Conservation (phyloP, 2,888 invertebrate species). For the Trypoxylon attenuatum region DNA sequence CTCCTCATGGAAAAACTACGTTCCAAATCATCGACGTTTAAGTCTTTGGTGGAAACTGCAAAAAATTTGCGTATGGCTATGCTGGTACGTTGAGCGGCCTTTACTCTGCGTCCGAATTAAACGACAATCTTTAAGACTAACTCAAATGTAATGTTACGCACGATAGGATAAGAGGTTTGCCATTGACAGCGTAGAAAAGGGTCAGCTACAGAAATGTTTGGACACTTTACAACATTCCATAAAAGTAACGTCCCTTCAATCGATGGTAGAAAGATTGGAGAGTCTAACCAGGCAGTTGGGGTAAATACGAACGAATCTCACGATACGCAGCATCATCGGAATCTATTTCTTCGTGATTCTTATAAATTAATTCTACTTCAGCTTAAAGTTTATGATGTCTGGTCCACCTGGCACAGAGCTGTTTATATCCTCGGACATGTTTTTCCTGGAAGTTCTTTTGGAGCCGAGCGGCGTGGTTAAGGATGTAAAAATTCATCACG, state of each 20-base stretch:
- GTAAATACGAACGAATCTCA: constrained; percentile 70
- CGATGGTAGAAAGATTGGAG: constrained; percentile 93
- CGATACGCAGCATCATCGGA: no score
- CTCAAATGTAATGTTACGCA: no score
- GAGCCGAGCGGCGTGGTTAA: constrained; percentile 89
- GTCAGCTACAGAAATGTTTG: constrained; percentile 91
- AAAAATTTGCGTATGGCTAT: constrained; percentile 91
- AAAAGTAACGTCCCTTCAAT: constrained; percentile 92
- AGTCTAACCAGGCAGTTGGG: constrained; percentile 93
- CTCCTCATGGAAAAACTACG: constrained; percentile 94
- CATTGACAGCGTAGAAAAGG: constrained; percentile 88
- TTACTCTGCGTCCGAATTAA: not conserved
- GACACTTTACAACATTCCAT: constrained; percentile 95
- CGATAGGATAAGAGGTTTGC: constrained; percentile 91
- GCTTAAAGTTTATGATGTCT: constrained; percentile 90
- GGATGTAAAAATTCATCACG: constrained; percentile 94
- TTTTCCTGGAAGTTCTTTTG: constrained; percentile 92
- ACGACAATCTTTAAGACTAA: no score
- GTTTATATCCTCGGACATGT: constrained; percentile 97
- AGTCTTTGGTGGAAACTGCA: constrained; percentile 89
- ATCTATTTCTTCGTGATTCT: no score
- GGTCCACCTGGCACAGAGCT: constrained; percentile 87
- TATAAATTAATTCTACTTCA: constrained; percentile 74
- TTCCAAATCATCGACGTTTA: constrained; percentile 87
- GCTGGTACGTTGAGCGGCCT: constrained; percentile 77